Evolutionary conservation across 2,113 vertebrate species (phyloP), one percentile per base, ranked within the genome.

Genomic region (Odobenus rosmarus): DNA sequence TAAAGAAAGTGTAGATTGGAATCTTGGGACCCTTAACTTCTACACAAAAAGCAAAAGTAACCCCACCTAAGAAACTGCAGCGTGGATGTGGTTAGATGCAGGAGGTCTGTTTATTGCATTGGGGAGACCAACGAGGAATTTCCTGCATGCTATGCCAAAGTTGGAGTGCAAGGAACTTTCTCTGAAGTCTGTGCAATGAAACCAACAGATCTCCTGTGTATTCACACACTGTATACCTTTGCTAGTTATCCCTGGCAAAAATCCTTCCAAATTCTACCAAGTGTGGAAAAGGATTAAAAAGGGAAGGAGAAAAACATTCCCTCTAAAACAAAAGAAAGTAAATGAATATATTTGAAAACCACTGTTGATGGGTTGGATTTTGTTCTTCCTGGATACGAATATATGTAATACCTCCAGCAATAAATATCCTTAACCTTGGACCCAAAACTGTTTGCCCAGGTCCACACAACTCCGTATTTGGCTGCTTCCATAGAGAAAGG

Each of bases 61-160:
- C 80, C 81, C 90, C 81, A 26, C 36, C 72, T 24, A 91, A 95
- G 36, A 18, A 51, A 67, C 51, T 8, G 3, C 88, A 9, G 67
- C 18, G 23, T 12, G 33, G 96, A 97, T 81, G 90, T 96, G 21
- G 28, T 94, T 93, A 97, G 80, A 77, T 3, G 72, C 49, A 97
- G 94, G 86, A 97, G 97, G 93, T 96, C 93, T 96, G 96, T 93
- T 98, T 98, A 97, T 19, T 96, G 96, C 97, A 74, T 76, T 85
- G 96, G 96, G 57, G 74, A 97, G 80, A 93, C 46, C 36, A 36
- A 57, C 0, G 55, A 76, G 62, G 62, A 5, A 16, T 96, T 98
- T 98, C 90, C 94, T 97, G 92, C 0, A 0, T 0, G 16, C 53
- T 61, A 80, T 7, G 49, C 97, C 95, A 97, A 87, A 98, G 76